Conservation (phyloP, 2,113 vertebrate genomes). For the Cololabis saira region DNA sequence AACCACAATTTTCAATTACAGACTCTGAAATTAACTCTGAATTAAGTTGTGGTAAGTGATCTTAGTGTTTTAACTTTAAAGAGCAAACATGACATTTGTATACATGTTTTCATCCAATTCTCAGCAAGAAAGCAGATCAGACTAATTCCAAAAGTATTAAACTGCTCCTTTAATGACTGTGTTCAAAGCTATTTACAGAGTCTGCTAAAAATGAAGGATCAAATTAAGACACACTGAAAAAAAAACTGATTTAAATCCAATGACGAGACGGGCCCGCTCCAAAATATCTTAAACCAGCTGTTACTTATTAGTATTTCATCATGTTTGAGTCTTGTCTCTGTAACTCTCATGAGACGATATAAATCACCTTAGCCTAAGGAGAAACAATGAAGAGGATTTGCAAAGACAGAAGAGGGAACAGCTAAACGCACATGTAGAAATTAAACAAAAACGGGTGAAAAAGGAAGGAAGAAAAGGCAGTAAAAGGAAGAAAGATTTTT, state of each 20-base stretch:
- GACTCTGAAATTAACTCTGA: too few relatives aligned
- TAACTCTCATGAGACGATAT: slow-evolving; percentile 23
- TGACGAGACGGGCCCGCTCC: background rate
- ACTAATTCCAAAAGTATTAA: background rate
- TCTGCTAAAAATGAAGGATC: slow-evolving; percentile 12
- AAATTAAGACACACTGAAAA: slow-evolving; percentile 6
- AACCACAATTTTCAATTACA: background rate
- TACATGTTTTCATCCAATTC: slow-evolving; percentile 12
- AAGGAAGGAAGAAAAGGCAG: slow-evolving; percentile 12
- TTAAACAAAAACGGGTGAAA: slow-evolving; percentile 26
- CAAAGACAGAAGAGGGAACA: slow-evolving; percentile 33
- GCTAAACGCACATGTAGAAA: slow-evolving; percentile 16
- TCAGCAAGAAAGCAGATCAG: slow-evolving; percentile 8
- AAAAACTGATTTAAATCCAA: slow-evolving; percentile 20
- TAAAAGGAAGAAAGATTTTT: background rate
- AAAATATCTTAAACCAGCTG: slow-evolving; percentile 9
- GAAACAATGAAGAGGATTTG: slow-evolving; percentile 30
- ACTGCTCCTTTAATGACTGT: background rate
- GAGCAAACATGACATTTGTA: background rate
- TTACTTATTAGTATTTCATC: slow-evolving; percentile 31
- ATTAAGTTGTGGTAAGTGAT: too few relatives aligned
- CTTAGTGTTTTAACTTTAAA: background rate
- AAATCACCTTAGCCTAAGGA: slow-evolving; percentile 11
- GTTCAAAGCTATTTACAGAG: slow-evolving; percentile 3
- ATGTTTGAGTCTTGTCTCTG: slow-evolving; percentile 13